Evolutionary conservation across 2,113 vertebrate genomes (phyloP).

Genomic region (Erythrocercus mccallii): DNA sequence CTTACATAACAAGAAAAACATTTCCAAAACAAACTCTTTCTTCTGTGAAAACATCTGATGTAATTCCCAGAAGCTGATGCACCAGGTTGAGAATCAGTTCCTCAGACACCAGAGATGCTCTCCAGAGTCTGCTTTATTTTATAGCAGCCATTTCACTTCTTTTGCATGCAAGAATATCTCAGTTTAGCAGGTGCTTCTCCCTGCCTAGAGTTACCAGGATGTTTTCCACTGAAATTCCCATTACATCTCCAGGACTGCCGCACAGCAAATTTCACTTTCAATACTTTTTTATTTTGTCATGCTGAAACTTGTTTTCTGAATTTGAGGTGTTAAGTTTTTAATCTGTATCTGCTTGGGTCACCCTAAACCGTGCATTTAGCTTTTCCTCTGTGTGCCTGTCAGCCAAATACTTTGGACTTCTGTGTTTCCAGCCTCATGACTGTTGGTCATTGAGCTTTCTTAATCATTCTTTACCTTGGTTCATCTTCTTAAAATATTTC

Average conservation of each 20-base stretch:
- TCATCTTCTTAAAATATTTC: not conserved
- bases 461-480: not conserved
- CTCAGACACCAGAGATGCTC: not conserved
- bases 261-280: not conserved
- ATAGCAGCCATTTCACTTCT: not conserved
- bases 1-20: constrained; percentile 41
- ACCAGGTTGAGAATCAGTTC: not conserved
- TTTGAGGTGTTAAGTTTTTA: not conserved
- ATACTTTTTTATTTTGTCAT: not conserved
- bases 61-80: constrained; percentile 22
- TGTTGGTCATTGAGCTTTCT: not conserved
- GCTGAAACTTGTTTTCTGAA: not conserved
- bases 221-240: not conserved
- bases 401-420: not conserved
- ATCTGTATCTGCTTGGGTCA: not conserved
- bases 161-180: not conserved
- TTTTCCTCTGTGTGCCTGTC: not conserved
- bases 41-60: constrained; percentile 53
- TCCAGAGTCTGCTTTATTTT: not conserved
- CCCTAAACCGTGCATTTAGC: not conserved
- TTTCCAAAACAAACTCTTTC: constrained; percentile 42
- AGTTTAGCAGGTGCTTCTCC: not conserved
- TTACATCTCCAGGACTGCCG: not conserved
- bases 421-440: not conserved
- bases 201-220: not conserved